Conservation (phyloP, 2,113 vertebrate genomes). For the Xiphorhynchus elegans region DNA sequence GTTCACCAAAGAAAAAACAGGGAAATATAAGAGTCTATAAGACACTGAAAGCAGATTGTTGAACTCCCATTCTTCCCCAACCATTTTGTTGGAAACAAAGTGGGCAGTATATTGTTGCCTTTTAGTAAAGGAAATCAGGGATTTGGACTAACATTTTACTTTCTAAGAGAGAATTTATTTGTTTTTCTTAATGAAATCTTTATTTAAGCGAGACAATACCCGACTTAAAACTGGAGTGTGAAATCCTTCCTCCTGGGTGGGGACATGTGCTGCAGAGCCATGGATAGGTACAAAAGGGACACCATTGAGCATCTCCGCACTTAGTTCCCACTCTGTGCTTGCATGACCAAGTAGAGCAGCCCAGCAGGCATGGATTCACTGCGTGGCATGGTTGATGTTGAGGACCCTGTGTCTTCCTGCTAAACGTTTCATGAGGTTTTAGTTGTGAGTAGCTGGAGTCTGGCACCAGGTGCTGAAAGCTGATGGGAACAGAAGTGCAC, state of each 20-base stretch:
- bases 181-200: not conserved
- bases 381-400: not conserved
- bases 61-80: not conserved
- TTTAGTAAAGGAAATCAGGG: not conserved
- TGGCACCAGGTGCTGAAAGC: not conserved
- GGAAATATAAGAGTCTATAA: not conserved
- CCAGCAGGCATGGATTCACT: accelerated
- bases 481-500: not conserved
- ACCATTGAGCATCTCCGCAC: not conserved
- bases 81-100: not conserved
- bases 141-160: not conserved
- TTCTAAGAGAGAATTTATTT: not conserved
- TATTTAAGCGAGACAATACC: not conserved
- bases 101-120: not conserved
- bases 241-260: not conserved
- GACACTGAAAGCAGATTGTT: not conserved
- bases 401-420: accelerated
- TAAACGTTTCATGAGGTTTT: not conserved
- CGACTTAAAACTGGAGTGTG: not conserved
- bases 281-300: not conserved
- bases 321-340: not conserved
- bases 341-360: not conserved
- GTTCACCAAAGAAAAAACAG: not conserved
- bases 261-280: not conserved
- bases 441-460: not conserved